These are phyloP conservation scores for Philopotamus ludificatus DNA, from an alignment of 1,140 invertebrate species.

Conservation along the genomic window DNA sequence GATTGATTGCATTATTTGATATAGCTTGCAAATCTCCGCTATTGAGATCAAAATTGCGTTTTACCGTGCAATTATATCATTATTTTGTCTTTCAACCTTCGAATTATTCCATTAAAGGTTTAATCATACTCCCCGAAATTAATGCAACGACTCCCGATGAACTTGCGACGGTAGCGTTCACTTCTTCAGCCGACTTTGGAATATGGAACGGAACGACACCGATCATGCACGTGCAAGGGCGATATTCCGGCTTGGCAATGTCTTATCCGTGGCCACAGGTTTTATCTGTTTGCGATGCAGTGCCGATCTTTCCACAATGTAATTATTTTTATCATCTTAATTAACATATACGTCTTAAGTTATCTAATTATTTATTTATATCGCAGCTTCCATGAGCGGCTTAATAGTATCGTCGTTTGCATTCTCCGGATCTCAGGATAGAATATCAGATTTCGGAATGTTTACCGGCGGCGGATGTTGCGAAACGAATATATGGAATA, in stretches of 20 bases:
- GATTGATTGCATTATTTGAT: conserved; percentile 62
- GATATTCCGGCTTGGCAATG: conserved; percentile 1
- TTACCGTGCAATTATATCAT: conserved; percentile 49
- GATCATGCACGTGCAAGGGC: conserved; percentile 6
- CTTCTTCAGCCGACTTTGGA: conserved; percentile 20
- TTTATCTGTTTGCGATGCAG: not conserved
- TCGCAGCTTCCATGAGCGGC: no score
- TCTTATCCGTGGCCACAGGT: conserved; percentile 23
- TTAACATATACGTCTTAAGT: not conserved
- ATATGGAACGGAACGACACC: conserved; percentile 13
- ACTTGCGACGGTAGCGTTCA: conserved; percentile 3
- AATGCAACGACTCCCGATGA: not conserved
- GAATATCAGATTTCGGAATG: not conserved
- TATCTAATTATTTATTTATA: not conserved
- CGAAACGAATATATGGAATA: conserved; percentile 2
- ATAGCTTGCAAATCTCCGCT: conserved; percentile 56
- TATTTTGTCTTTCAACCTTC: conserved; percentile 45
- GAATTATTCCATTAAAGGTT: conserved; percentile 14
- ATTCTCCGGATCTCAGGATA: no score
- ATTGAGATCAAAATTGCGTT: conserved; percentile 47
- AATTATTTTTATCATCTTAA: no score
- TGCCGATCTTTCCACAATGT: not conserved
- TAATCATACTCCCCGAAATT: conserved; percentile 1
- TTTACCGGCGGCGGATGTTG: not conserved
- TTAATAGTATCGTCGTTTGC: no score